phyloP scores from a whole-genome alignment of 2,797 vertebrate genomes.

The Centropyge bicolor region DNA sequence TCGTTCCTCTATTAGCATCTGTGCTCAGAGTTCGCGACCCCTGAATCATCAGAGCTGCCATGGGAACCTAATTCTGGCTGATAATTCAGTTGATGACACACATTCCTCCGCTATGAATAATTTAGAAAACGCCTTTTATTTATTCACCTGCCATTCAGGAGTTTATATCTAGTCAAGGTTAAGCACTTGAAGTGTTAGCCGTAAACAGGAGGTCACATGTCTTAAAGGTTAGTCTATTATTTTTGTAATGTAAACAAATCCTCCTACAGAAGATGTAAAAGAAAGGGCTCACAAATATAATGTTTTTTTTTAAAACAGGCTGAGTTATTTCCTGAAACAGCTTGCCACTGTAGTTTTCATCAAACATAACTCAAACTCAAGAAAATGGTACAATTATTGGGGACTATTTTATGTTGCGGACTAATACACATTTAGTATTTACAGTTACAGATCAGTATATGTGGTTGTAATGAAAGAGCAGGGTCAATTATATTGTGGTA shows the following conservation, averaged over 20 bases:
- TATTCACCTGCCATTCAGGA: constrained; percentile 33
- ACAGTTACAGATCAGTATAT: not conserved
- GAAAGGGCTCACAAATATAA: not conserved
- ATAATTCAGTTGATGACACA: constrained; percentile 51
- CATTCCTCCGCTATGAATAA: constrained; percentile 51
- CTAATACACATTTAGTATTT: constrained; percentile 14
- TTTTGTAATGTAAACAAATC: not conserved
- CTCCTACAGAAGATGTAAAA: not conserved
- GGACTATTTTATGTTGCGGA: constrained; percentile 20
- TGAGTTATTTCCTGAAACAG: not conserved
- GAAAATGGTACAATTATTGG: not conserved
- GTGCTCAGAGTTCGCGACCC: constrained; percentile 68
- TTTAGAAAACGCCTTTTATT: constrained; percentile 55
- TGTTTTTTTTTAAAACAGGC: not conserved
- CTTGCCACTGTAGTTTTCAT: not conserved
- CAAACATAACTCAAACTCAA: not conserved
- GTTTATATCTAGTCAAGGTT: constrained; percentile 24
- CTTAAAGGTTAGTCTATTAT: not conserved
- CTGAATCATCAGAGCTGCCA: constrained; percentile 48
- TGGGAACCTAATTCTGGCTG: constrained; percentile 36
- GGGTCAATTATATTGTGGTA: not conserved
- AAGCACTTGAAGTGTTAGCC: not conserved
- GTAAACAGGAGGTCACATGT: constrained; percentile 5
- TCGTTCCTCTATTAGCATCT: constrained; percentile 62
- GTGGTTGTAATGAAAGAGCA: not conserved